Conservation (phyloP, 2,888 invertebrate species). For the Argyresthia goedartella region DNA sequence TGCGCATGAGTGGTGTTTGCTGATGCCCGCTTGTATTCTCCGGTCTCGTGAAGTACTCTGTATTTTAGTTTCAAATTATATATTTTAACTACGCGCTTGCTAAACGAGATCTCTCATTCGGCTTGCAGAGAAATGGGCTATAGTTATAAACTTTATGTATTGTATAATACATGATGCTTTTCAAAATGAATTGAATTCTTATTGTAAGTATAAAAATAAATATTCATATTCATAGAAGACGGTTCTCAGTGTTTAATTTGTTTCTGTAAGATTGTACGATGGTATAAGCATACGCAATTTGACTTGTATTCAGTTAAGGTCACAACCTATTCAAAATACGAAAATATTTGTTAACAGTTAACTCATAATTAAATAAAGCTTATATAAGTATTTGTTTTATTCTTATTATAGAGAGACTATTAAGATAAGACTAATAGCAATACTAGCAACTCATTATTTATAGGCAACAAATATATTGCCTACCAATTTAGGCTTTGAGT, state of each 20-base stretch:
- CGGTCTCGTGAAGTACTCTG: constrained; percentile 10
- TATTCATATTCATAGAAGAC: constrained; percentile 63
- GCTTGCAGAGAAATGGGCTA: constrained; percentile 62
- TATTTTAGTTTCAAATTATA: constrained; percentile 35
- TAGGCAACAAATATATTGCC: too few species aligned
- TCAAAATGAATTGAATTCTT: constrained; percentile 66
- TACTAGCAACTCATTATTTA: too few species aligned
- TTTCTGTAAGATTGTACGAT: constrained; percentile 53
- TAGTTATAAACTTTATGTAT: constrained; percentile 64
- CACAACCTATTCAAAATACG: constrained; percentile 70
- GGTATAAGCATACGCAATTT: constrained; percentile 56
- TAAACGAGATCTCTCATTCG: constrained; percentile 15
- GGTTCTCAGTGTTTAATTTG: constrained; percentile 65
- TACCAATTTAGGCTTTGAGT: too few species aligned
- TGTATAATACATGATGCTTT: constrained; percentile 64
- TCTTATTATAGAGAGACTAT: constrained; percentile 14
- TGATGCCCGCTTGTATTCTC: constrained; percentile 1
- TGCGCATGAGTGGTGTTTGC: background rate
- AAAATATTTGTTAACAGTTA: constrained; percentile 59
- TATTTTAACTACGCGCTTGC: constrained; percentile 31
- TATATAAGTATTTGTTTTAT: constrained; percentile 68
- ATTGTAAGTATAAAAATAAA: constrained; percentile 67
- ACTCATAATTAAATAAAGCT: constrained; percentile 72
- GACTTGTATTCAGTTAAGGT: constrained; percentile 70
- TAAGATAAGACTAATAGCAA: too few species aligned